Conservation (phyloP, 2,797 vertebrate species). For the Epinephelus malabaricus region DNA sequence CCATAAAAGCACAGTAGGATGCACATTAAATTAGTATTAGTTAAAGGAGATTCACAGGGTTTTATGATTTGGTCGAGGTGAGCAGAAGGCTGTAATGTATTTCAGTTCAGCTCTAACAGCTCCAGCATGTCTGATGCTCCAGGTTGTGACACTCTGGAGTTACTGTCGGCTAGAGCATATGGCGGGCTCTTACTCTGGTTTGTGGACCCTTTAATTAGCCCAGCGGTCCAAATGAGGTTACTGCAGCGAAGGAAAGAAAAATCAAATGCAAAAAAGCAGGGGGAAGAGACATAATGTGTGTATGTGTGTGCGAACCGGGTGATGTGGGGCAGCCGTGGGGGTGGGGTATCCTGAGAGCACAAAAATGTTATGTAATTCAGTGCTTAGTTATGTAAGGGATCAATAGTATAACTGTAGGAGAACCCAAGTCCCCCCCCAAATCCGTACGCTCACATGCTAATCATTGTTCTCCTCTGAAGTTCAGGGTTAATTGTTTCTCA, state of each 20-base stretch:
- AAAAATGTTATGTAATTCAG: constrained; percentile 67
- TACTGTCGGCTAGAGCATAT: constrained; percentile 70
- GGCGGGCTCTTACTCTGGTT: constrained; percentile 62
- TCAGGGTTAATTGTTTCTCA: constrained; percentile 79
- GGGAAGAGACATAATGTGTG: neutral
- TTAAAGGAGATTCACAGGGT: constrained; percentile 25
- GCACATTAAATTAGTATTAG: constrained; percentile 29
- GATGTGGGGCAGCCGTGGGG: constrained; percentile 30
- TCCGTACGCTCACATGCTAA: constrained; percentile 59
- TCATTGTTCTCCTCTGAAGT: constrained; percentile 74
- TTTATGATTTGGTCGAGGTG: constrained; percentile 54
- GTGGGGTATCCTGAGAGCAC: constrained; percentile 37
- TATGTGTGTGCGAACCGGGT: constrained; percentile 10
- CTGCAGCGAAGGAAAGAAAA: constrained; percentile 53
- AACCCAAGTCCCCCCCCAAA: neutral
- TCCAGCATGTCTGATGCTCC: constrained; percentile 66
- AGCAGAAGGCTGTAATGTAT: constrained; percentile 65
- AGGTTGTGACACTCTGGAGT: constrained; percentile 67
- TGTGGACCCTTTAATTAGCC: constrained; percentile 76
- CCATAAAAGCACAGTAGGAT: constrained; percentile 30
- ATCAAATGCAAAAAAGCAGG: constrained; percentile 34
- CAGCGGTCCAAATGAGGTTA: constrained; percentile 78
- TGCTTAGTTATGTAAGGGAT: constrained; percentile 72
- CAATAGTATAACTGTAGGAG: constrained; percentile 60
- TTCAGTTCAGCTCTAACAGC: constrained; percentile 67